phyloP scores from a whole-genome alignment of 2,113 vertebrate genomes.

The Xiphorhynchus elegans region DNA sequence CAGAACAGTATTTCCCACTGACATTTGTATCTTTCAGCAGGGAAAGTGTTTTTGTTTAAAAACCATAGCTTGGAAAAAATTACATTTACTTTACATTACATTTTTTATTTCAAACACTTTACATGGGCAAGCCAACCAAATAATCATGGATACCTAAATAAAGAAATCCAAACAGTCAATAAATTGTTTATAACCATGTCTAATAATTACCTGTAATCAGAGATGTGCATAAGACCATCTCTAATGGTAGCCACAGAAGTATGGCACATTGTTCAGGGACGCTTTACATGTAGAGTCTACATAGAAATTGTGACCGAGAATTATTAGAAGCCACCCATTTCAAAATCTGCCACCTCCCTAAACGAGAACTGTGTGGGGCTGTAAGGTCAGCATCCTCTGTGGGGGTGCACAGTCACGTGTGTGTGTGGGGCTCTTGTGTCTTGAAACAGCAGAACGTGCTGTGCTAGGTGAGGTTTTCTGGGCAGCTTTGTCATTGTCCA shows the following conservation, averaged over 20 bases:
- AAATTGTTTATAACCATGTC: not conserved
- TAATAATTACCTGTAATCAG: not conserved
- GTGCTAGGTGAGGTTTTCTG: not conserved
- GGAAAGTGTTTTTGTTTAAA: not conserved
- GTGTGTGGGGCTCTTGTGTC: fast-evolving
- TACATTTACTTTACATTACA: not conserved
- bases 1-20: not conserved
- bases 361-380: not conserved
- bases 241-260: not conserved
- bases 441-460: not conserved
- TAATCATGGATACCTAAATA: not conserved
- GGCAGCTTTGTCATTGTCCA: not conserved
- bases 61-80: not conserved
- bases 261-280: not conserved
- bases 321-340: not conserved
- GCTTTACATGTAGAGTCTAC: not conserved
- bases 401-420: fast-evolving
- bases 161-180: not conserved
- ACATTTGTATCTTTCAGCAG: not conserved
- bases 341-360: not conserved
- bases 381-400: not conserved
- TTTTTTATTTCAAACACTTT: not conserved
- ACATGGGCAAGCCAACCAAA: not conserved
- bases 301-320: not conserved
- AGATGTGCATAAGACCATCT: not conserved